These are phyloP conservation scores for Lithobates sylvaticus DNA, from an alignment of 2,797 vertebrate species.

Conservation along the genomic window DNA sequence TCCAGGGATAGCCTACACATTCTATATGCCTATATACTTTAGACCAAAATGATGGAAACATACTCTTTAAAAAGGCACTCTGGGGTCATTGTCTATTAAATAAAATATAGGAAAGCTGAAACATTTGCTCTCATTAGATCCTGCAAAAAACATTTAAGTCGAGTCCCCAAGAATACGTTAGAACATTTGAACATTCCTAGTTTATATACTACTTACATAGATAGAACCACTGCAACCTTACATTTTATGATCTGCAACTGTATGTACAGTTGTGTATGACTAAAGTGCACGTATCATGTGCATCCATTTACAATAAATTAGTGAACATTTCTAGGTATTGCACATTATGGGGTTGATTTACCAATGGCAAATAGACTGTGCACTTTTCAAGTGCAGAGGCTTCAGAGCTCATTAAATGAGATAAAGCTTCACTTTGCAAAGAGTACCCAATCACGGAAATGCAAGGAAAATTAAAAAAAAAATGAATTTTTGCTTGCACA, in stretches of 20 bases:
- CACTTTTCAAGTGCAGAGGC: no score
- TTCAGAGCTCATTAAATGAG: no score
- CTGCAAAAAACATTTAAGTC: not conserved
- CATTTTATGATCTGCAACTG: not conserved
- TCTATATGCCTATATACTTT: not conserved
- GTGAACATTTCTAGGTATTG: not conserved
- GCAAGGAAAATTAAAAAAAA: no score
- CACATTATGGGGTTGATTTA: no score
- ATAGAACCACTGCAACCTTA: slow-evolving; percentile 19
- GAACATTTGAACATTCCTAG: not conserved
- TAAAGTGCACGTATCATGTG: not conserved
- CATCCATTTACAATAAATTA: not conserved
- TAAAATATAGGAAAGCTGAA: not conserved
- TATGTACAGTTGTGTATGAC: not conserved
- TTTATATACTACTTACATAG: slow-evolving; percentile 12
- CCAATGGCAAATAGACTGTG: no score
- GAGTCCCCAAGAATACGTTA: not conserved
- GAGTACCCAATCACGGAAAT: no score
- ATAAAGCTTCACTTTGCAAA: no score
- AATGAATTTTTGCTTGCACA: no score
- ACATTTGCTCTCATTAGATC: not conserved
- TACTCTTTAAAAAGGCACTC: not conserved
- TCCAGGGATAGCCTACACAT: not conserved
- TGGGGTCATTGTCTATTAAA: not conserved
- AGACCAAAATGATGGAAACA: not conserved